Percentiles rank a stretch among this genome's conserved stretches.
phyloP scores from a whole-genome alignment of 1,140 invertebrate species.

The Pseudomyrmex cubaensis region DNA sequence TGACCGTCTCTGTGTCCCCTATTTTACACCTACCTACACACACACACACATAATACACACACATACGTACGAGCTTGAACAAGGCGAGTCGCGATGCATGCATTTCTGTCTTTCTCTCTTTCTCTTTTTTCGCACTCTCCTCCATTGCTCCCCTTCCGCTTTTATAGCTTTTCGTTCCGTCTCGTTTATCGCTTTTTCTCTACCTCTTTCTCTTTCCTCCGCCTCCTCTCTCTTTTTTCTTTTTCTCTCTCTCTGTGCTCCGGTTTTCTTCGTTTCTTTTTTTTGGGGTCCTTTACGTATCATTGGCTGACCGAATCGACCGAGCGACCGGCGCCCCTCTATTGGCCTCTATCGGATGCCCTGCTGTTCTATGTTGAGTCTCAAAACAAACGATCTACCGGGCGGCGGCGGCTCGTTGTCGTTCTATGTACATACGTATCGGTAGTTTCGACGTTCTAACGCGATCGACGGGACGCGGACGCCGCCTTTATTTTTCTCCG shows the following conservation, averaged over 20 bases:
- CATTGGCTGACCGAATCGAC: constrained; percentile 49
- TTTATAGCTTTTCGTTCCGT: constrained; percentile 40
- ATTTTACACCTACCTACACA: constrained; percentile 20
- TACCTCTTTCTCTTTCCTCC: too few species aligned
- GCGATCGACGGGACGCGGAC: neutral
- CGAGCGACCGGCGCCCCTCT: constrained; percentile 15
- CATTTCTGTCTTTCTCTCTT: neutral
- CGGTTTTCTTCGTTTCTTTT: constrained; percentile 34
- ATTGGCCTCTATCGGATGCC: constrained; percentile 44
- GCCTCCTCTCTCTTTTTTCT: too few species aligned
- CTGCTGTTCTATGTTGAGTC: constrained; percentile 46
- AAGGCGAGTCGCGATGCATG: neutral
- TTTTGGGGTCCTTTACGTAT: constrained; percentile 46
- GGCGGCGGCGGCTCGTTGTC: neutral
- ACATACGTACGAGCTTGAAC: neutral
- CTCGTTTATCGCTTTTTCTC: constrained; percentile 34
- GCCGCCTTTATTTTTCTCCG: constrained; percentile 40
- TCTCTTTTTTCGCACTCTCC: neutral
- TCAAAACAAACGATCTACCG: constrained; percentile 49
- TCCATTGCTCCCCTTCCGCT: neutral
- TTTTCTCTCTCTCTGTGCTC: too few species aligned
- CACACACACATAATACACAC: neutral
- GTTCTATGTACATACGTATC: constrained; percentile 25
- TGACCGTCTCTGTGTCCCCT: constrained; percentile 53
- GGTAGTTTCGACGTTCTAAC: constrained; percentile 44